Evolutionary conservation across 2,797 vertebrate species (phyloP).

Genomic region (Ctenochaetus hawaiiensis): DNA sequence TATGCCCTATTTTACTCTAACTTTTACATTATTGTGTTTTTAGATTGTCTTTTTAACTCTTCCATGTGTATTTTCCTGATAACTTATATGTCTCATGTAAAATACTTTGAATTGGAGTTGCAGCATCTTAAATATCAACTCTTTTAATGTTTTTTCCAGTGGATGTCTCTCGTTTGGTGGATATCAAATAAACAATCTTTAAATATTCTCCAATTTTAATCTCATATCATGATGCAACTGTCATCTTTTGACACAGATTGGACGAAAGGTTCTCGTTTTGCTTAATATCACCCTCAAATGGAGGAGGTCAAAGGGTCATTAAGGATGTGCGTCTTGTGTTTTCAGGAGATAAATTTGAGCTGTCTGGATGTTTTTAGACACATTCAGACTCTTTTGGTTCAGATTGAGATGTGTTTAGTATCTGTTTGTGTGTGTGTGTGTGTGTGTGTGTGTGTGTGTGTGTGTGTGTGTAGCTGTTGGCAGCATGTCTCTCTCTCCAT

Average conservation of each 20-base stretch:
- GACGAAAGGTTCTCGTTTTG: not conserved
- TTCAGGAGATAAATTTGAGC: not conserved
- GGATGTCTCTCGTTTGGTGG: not conserved
- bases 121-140: not conserved
- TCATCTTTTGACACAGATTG: not conserved
- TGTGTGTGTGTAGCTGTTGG: not conserved
- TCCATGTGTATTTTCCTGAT: not conserved
- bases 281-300: not conserved
- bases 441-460: too few relatives aligned
- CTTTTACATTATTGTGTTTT: not conserved
- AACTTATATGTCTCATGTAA: not conserved
- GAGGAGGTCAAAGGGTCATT: not conserved
- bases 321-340: not conserved
- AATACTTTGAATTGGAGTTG: too few relatives aligned
- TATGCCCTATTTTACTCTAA: not conserved
- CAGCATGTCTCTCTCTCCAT: conserved; percentile 10
- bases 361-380: conserved; percentile 9
- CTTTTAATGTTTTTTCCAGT: not conserved
- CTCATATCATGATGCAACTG: not conserved
- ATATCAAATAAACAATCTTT: too few relatives aligned
- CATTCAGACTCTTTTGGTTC: not conserved
- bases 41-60: too few relatives aligned
- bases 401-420: not conserved
- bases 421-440: not conserved
- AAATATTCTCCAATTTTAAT: too few relatives aligned